A percentile compares a stretch with the other conserved stretches of the same genome.
phyloP scores from a whole-genome alignment of 2,888 invertebrate genomes.

The Drosophila rubida region DNA sequence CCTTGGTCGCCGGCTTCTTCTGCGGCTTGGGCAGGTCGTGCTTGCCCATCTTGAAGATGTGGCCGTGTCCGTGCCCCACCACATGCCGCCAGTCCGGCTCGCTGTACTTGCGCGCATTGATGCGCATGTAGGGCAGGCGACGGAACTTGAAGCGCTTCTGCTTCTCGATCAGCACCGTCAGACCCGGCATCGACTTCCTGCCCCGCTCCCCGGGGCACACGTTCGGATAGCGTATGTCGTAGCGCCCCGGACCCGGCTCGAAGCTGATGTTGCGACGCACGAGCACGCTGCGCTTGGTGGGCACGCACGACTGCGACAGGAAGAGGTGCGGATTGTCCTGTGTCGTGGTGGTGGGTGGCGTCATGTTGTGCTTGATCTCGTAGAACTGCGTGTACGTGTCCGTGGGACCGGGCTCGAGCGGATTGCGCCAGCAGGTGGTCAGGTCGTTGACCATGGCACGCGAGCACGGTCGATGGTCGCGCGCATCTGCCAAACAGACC shows the following conservation, averaged over 20 bases:
- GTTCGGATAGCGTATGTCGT: conserved; percentile 63
- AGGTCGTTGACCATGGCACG: conserved; percentile 67
- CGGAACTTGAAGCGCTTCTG: conserved; percentile 79
- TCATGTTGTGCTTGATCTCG: conserved; percentile 27
- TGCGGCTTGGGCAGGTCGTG: conserved; percentile 42
- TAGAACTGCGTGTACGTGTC: conserved; percentile 53
- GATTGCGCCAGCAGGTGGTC: conserved; percentile 69
- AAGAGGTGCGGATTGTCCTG: conserved; percentile 62
- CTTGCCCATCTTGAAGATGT: conserved; percentile 63
- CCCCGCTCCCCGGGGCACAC: conserved; percentile 64
- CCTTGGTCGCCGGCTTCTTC: neutral
- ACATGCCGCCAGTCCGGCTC: conserved; percentile 78
- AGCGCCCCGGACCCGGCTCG: conserved; percentile 79
- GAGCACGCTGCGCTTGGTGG: conserved; percentile 40
- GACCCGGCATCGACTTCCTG: conserved; percentile 52
- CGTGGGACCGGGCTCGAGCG: conserved; percentile 72
- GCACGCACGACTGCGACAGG: conserved; percentile 63
- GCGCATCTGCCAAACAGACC: conserved; percentile 69
- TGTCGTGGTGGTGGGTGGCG: neutral
- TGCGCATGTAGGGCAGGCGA: conserved; percentile 56
- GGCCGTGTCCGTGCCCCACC: conserved; percentile 66
- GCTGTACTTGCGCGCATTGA: conserved; percentile 46
- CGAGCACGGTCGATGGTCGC: conserved; percentile 62
- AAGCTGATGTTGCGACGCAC: conserved; percentile 59
- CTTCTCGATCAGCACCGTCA: conserved; percentile 70